These are phyloP conservation scores for Dioctria linearis DNA, from an alignment of 2,888 invertebrate species.

Conservation along the genomic window DNA sequence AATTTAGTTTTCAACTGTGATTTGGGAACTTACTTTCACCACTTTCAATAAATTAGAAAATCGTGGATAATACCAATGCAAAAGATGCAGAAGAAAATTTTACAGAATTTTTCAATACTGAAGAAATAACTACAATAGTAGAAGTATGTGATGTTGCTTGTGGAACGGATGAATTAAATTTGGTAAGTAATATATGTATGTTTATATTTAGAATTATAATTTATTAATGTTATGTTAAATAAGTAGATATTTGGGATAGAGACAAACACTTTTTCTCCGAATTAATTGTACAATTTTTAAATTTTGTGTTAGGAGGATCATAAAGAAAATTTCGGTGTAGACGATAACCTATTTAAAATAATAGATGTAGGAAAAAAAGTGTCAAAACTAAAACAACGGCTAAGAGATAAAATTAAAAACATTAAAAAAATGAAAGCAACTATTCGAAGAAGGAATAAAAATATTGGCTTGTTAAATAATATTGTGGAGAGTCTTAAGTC, in stretches of 20 bases:
- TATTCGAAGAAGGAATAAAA: slow-evolving; percentile 8
- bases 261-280: background rate
- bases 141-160: slow-evolving; percentile 7
- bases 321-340: background rate
- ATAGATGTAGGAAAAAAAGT: background rate
- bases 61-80: too few species aligned
- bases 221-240: too few species aligned
- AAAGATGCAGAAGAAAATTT: background rate
- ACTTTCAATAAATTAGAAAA: too few species aligned
- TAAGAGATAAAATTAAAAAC: background rate
- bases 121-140: background rate
- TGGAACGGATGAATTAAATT: background rate
- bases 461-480: background rate
- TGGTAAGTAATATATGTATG: background rate
- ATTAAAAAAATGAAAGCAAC: background rate
- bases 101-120: background rate
- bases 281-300: background rate
- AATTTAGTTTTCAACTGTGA: too few species aligned
- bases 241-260: too few species aligned
- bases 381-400: background rate
- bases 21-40: too few species aligned
- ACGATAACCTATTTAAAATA: background rate
- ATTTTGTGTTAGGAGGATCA: background rate
- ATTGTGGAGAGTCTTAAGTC: background rate
- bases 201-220: too few species aligned